phyloP scores from a whole-genome alignment of 2,888 invertebrate species.

The Drosophila buzzatii region DNA sequence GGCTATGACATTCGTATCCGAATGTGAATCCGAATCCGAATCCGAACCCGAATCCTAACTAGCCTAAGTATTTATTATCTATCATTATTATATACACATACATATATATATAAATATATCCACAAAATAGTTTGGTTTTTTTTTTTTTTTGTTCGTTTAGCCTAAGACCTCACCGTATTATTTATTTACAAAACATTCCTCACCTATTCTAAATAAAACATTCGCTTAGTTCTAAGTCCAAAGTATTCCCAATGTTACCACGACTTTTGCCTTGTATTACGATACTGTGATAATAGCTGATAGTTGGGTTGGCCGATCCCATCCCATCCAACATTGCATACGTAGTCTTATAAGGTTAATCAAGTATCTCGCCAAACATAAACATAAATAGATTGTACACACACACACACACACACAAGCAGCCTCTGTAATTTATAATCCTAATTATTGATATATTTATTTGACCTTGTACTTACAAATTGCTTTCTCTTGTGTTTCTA shows the following conservation, averaged over 20 bases:
- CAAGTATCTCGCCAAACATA: slow-evolving; percentile 40
- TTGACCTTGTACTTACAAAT: background rate
- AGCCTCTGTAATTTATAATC: no score
- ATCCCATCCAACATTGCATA: slow-evolving; percentile 32
- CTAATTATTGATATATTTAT: background rate
- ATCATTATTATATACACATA: background rate
- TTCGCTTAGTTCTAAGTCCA: slow-evolving; percentile 46
- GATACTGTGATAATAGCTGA: slow-evolving; percentile 73
- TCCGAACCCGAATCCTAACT: slow-evolving; percentile 33
- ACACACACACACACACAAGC: background rate
- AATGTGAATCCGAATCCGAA: slow-evolving; percentile 20
- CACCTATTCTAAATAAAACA: slow-evolving; percentile 26
- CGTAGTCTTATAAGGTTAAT: slow-evolving; percentile 15
- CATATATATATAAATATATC: background rate
- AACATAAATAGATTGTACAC: background rate
- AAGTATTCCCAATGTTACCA: slow-evolving; percentile 27
- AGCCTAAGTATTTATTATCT: slow-evolving; percentile 48
- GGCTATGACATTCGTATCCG: slow-evolving; percentile 47
- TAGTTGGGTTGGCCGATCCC: slow-evolving; percentile 53
- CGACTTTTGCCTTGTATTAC: slow-evolving; percentile 70
- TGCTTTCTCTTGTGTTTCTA: background rate
- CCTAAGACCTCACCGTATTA: slow-evolving; percentile 45
- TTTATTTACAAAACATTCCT: slow-evolving; percentile 54
- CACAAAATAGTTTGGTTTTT: background rate
- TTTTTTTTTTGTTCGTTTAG: slow-evolving; percentile 24